These are phyloP conservation scores for Ferdinandea cuprea DNA, from an alignment of 2,888 invertebrate genomes.

Conservation along the genomic window DNA sequence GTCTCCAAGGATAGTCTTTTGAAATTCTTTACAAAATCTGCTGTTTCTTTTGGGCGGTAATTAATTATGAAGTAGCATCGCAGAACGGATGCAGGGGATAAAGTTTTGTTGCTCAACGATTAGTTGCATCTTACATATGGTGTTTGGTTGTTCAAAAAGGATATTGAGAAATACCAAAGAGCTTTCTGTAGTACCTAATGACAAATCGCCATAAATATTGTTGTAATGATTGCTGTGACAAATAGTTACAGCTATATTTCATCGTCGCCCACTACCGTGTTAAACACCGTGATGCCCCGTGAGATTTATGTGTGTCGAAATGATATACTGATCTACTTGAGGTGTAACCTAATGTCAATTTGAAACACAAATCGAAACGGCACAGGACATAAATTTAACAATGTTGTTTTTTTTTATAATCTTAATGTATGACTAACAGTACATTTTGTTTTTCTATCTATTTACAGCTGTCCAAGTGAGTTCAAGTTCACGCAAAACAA, in stretches of 20 bases:
- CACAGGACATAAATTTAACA: too few species aligned
- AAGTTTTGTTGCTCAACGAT: conserved; percentile 32
- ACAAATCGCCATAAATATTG: conserved; percentile 1
- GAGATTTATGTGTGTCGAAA: too few species aligned
- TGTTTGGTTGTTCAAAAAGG: conserved; percentile 19
- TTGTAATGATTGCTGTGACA: neutral
- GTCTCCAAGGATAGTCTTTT: conserved; percentile 17
- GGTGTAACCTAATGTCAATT: too few species aligned
- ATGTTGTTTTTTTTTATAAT: too few species aligned
- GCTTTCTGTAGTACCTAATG: neutral
- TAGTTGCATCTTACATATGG: conserved; percentile 18
- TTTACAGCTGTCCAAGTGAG: conserved; percentile 31
- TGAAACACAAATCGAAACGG: too few species aligned
- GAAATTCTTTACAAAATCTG: conserved; percentile 17
- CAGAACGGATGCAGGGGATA: conserved; percentile 14
- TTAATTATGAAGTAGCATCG: conserved; percentile 16
- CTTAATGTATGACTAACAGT: neutral
- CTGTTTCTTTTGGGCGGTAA: conserved; percentile 8
- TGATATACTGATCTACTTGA: too few species aligned
- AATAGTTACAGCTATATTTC: neutral
- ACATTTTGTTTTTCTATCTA: conserved; percentile 1
- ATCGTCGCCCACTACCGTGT: neutral
- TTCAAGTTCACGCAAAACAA: conserved; percentile 47
- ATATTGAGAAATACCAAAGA: conserved; percentile 26
- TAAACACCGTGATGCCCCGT: too few species aligned